A percentile compares a stretch with the other conserved stretches of the same genome.
These are phyloP conservation scores for Zophobas morio DNA, from an alignment of 1,140 invertebrate species.

Conservation along the genomic window DNA sequence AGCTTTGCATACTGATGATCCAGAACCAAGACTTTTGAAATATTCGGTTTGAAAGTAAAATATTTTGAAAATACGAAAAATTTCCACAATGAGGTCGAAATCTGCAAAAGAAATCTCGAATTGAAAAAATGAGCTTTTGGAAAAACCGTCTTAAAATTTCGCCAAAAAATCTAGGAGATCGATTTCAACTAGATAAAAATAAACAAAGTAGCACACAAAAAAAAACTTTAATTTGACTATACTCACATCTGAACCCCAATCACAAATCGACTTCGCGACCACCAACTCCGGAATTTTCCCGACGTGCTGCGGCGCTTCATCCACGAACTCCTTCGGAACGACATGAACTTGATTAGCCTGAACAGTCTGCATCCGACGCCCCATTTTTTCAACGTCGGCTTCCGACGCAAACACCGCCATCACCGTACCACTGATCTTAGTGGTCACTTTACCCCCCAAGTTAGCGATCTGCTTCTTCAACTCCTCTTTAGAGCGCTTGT, in stretches of 20 bases:
- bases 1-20: too few species aligned
- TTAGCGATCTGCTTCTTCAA: slow-evolving; percentile 80
- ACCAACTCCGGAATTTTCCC: slow-evolving; percentile 76
- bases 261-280: slow-evolving; percentile 81
- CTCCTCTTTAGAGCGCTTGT: slow-evolving; percentile 73
- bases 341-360: slow-evolving; percentile 83
- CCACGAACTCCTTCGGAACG: slow-evolving; percentile 84
- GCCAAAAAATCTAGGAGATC: too few species aligned
- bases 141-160: too few species aligned
- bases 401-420: slow-evolving; percentile 84
- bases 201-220: too few species aligned
- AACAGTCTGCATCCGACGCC: slow-evolving; percentile 76
- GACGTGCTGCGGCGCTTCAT: slow-evolving; percentile 74
- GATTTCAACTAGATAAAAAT: too few species aligned
- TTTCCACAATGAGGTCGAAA: too few species aligned
- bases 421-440: slow-evolving; percentile 76
- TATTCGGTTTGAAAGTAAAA: too few species aligned
- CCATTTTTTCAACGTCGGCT: slow-evolving; percentile 80
- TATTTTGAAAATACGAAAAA: too few species aligned
- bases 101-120: too few species aligned
- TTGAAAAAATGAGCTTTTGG: too few species aligned
- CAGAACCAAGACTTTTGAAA: too few species aligned
- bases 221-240: background rate
- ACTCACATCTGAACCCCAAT: slow-evolving; percentile 87
- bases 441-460: slow-evolving; percentile 82